A percentile compares a stretch with the other conserved stretches of the same genome.
Evolutionary conservation across 1,140 invertebrate genomes (phyloP).

Genomic region (Amyelois transitella): DNA sequence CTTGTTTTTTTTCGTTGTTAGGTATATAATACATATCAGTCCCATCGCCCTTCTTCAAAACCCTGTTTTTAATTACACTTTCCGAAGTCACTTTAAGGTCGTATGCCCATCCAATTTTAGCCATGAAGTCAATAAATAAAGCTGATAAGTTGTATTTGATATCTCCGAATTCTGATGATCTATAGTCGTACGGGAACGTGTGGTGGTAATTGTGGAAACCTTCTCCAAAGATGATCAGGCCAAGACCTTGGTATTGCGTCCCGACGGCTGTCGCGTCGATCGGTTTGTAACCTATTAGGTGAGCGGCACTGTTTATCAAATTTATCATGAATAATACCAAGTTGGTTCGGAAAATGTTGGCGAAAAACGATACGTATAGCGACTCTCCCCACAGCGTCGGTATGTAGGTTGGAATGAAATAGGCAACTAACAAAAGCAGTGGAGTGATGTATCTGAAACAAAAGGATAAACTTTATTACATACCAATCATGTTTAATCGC

Average conservation of each 20-base stretch:
- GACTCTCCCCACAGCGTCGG: not conserved
- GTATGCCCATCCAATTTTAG: not conserved
- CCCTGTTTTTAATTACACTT: not conserved
- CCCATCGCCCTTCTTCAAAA: not conserved
- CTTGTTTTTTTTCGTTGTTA: not conserved
- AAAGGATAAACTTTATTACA: too few relatives aligned
- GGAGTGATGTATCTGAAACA: not conserved
- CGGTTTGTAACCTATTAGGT: not conserved
- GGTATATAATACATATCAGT: not conserved
- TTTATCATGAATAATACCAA: not conserved
- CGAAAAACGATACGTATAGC: not conserved
- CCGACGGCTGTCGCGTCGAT: not conserved
- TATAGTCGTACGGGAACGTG: not conserved
- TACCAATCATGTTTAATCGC: too few relatives aligned
- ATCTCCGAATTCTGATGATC: not conserved
- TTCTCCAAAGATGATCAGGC: not conserved
- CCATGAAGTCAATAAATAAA: not conserved
- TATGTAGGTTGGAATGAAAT: not conserved
- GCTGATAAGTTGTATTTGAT: not conserved
- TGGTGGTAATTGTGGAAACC: not conserved
- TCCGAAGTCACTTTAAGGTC: not conserved
- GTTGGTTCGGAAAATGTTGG: not conserved
- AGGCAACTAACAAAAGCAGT: not conserved
- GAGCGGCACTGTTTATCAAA: not conserved
- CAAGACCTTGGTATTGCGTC: not conserved